Conservation (phyloP, 2,113 vertebrate genomes). For the Paralichthys olivaceus region DNA sequence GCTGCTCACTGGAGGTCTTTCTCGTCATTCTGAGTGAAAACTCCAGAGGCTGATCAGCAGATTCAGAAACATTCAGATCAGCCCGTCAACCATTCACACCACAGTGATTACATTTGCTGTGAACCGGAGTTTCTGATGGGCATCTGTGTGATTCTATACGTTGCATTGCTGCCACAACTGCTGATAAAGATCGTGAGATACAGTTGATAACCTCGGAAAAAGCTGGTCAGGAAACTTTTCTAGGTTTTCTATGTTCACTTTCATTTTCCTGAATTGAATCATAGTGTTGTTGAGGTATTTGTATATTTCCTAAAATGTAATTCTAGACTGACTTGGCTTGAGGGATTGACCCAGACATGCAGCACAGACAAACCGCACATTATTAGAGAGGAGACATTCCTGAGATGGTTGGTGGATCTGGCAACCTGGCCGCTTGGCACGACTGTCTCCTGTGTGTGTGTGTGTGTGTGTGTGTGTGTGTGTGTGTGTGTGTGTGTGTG, state of each 20-base stretch:
- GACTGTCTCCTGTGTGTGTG: constrained; percentile 1
- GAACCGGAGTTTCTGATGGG: neutral
- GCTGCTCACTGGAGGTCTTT: no score
- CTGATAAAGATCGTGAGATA: neutral
- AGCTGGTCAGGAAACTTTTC: neutral
- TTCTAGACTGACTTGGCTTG: constrained; percentile 26
- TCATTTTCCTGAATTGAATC: constrained; percentile 6
- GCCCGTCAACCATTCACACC: neutral
- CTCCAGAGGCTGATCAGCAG: neutral
- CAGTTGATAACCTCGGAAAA: neutral
- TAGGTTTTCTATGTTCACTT: neutral
- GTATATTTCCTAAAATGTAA: constrained; percentile 42
- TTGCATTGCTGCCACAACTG: neutral
- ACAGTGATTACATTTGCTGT: neutral
- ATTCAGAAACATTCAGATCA: neutral
- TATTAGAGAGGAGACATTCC: constrained; percentile 72
- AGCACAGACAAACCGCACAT: constrained; percentile 55
- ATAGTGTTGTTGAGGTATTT: neutral
- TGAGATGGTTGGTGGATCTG: constrained; percentile 58
- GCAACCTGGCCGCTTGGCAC: constrained; percentile 53
- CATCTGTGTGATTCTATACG: neutral
- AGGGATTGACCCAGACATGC: constrained; percentile 32
- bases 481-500: constrained; percentile 1
- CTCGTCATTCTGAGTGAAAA: neutral
- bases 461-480: constrained; percentile 4